Base-by-base conservation (phyloP, 1,140 invertebrate genomes). In the Sitobion miscanthi region DNA sequence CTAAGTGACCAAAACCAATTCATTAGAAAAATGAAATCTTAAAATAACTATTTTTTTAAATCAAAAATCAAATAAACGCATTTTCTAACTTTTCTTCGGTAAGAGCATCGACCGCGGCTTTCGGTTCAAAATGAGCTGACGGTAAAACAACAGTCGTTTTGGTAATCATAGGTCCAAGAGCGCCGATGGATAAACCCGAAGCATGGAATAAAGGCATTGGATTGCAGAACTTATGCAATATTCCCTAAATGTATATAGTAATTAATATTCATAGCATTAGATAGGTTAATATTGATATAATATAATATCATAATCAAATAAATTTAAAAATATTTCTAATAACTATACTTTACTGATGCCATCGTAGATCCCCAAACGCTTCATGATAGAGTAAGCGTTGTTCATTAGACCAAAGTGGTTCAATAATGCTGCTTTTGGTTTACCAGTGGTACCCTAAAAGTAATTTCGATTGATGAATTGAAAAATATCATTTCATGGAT, bases 121-220 rank as follows among this genome's bases (percentile, higher is more conserved):
- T 95, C 69, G 97, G 96, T 95, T 97, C 97, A 95, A 97, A 98
- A 4, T 95, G 95, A 0, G 96, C 96, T 0, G 96, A 95, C 4
- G 98, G 97, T 11, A 99, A 94, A 0, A 99, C 96, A 38, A 97
- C 93, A 0, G 97, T 97, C 0, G 96, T 95, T 3, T 97, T 98
- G 94, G 96, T 95, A 88, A 97, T 95, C 0, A 98, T 91, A 25
- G 96, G 95, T 5, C 95, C 95, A 1, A 98, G 94, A 91, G 97
- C 95, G 0, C 97, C 98, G 77, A 97, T 96, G 0, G 97, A 96
- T 83, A 97, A 96, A 0, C 98, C 99, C 95, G 98, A 98, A 30
- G 97, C 98, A 95, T 99, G 99, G 95, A 99, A 99, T 21, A 99
- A 96, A 0, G 99, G 99, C 2, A 98, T 97, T 95, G 98, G 97